Percentiles rank a stretch among this genome's conserved stretches.
Conservation (phyloP, 2,113 vertebrate species). For the Lophura nycthemera region DNA sequence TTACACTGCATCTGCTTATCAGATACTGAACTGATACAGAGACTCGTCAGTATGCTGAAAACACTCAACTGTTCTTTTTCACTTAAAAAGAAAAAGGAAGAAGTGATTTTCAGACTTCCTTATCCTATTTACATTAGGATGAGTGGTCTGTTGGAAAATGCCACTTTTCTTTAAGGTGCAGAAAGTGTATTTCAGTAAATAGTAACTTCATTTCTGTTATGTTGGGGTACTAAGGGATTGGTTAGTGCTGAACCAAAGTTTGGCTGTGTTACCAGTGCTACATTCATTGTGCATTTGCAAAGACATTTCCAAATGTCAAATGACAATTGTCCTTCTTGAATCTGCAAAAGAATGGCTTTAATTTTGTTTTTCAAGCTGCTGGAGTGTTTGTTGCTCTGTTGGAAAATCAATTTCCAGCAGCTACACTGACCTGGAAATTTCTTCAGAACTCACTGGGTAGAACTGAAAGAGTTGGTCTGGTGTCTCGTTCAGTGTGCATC, state of each 20-base stretch:
- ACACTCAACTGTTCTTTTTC: background rate
- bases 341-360: background rate
- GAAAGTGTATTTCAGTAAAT: background rate
- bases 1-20: background rate
- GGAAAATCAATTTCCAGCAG: background rate
- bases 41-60: background rate
- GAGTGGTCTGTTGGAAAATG: background rate
- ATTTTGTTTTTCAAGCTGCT: background rate
- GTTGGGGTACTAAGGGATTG: background rate
- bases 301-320: background rate
- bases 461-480: background rate
- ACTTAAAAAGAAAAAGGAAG: background rate
- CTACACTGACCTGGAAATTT: background rate
- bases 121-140: background rate
- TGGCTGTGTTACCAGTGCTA: background rate
- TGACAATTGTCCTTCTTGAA: background rate
- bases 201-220: rapidly evolving
- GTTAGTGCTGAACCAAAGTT: background rate
- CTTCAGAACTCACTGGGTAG: background rate
- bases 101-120: background rate
- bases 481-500: background rate
- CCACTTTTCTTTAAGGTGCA: background rate
- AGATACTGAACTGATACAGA: background rate
- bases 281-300: background rate
- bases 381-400: background rate